These are phyloP conservation scores for Mesembrinibis cayennensis DNA, from an alignment of 2,113 vertebrate species.

Conservation along the genomic window DNA sequence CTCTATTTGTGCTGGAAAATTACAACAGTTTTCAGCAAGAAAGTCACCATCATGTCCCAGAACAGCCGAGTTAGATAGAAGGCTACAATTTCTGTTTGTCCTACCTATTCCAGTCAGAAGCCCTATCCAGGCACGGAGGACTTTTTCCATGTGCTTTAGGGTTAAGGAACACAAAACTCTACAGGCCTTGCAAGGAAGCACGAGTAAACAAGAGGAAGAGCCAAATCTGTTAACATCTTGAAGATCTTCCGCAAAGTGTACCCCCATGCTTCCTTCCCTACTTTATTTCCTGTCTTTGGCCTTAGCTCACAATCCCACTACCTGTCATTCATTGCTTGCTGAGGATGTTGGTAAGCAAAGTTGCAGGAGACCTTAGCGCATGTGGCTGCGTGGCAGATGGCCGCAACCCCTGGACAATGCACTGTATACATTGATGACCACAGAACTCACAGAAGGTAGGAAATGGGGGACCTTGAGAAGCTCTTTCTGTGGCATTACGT, in stretches of 20 bases:
- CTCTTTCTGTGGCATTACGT: not conserved
- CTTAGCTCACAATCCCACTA: too few relatives aligned
- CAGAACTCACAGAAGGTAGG: too few relatives aligned
- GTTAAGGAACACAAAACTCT: not conserved
- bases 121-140: too few relatives aligned
- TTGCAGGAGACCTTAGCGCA: rapidly evolving
- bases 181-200: not conserved
- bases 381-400: not conserved
- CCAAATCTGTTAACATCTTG: rapidly evolving
- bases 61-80: not conserved
- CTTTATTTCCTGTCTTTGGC: not conserved
- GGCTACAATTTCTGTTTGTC: not conserved
- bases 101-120: not conserved
- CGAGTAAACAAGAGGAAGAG: not conserved
- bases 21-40: not conserved
- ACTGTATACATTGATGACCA: rapidly evolving
- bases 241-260: not conserved
- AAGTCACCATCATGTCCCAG: rapidly evolving
- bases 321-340: not conserved
- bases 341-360: rapidly evolving
- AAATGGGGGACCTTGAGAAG: not conserved
- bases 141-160: not conserved
- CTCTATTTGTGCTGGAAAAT: not conserved
- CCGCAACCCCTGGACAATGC: not conserved
- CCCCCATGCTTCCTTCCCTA: rapidly evolving